Conservation (phyloP, 2,888 invertebrate genomes). For the Aradus depressus region DNA sequence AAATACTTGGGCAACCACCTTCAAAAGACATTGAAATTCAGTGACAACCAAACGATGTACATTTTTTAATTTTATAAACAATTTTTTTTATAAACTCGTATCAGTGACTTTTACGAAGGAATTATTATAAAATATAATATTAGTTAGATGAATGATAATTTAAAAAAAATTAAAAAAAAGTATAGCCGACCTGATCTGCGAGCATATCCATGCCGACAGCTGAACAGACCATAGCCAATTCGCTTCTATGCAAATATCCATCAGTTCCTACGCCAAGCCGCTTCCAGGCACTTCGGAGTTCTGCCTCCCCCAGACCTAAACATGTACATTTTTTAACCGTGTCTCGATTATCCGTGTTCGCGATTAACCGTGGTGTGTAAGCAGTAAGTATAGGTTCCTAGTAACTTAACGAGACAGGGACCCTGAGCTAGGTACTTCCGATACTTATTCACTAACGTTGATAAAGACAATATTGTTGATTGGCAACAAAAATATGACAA, state of each 20-base stretch:
- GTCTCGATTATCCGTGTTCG: too few species aligned
- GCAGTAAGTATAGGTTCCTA: too few species aligned
- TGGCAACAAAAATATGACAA: too few species aligned
- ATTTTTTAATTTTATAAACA: neutral
- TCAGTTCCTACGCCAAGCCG: constrained; percentile 48
- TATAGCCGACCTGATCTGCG: constrained; percentile 45
- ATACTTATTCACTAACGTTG: too few species aligned
- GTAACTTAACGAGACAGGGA: too few species aligned
- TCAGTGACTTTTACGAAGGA: neutral
- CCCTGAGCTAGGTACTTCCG: too few species aligned
- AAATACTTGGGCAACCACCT: constrained; percentile 50
- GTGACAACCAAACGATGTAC: neutral
- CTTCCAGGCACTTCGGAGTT: constrained; percentile 52
- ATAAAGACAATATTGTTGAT: too few species aligned
- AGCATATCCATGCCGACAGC: constrained; percentile 54
- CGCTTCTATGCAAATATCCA: constrained; percentile 50
- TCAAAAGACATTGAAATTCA: constrained; percentile 17
- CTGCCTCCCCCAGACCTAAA: constrained; percentile 42
- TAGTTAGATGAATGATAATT: neutral
- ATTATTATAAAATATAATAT: neutral
- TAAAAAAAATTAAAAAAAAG: neutral
- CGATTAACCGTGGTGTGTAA: too few species aligned
- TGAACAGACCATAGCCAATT: constrained; percentile 52
- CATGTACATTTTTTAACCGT: too few species aligned
- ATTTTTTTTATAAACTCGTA: neutral